phyloP scores from a whole-genome alignment of 2,113 vertebrate species.

The Stictonetta naevosa region DNA sequence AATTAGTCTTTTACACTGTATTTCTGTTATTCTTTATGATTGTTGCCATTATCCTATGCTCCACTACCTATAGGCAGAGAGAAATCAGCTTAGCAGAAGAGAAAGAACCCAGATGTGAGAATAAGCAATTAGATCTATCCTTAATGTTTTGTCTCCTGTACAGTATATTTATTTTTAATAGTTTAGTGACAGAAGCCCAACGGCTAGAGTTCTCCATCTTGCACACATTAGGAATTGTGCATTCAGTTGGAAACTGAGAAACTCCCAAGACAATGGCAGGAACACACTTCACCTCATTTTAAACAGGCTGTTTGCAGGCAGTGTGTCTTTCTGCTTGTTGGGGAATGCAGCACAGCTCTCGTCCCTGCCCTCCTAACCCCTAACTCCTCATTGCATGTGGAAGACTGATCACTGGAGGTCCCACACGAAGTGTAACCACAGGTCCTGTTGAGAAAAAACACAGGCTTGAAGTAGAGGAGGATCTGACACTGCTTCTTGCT shows the following conservation, averaged over 20 bases:
- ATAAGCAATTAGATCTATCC: conserved; percentile 16
- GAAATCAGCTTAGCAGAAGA: background rate
- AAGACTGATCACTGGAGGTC: rapidly evolving
- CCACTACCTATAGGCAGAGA: background rate
- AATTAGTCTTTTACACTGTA: background rate
- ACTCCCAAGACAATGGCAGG: background rate
- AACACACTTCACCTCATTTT: background rate
- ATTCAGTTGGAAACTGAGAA: conserved; percentile 23
- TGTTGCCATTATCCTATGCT: background rate
- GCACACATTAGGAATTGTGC: background rate
- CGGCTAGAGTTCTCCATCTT: background rate
- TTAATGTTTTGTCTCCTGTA: conserved; percentile 5
- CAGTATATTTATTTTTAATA: conserved; percentile 43
- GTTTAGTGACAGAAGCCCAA: conserved; percentile 18
- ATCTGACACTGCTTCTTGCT: background rate
- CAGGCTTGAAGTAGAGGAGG: background rate
- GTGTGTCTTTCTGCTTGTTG: background rate
- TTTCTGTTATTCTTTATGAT: background rate
- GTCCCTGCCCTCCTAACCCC: background rate
- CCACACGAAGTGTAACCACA: background rate
- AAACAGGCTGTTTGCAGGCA: background rate
- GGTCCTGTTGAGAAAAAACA: background rate
- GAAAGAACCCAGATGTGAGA: background rate
- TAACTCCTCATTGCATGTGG: rapidly evolving
- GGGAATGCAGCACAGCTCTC: background rate